Evolutionary conservation across 2,888 invertebrate species (phyloP), one percentile per base, ranked within the genome.

Genomic region (Schrankia costaestrigalis): DNA sequence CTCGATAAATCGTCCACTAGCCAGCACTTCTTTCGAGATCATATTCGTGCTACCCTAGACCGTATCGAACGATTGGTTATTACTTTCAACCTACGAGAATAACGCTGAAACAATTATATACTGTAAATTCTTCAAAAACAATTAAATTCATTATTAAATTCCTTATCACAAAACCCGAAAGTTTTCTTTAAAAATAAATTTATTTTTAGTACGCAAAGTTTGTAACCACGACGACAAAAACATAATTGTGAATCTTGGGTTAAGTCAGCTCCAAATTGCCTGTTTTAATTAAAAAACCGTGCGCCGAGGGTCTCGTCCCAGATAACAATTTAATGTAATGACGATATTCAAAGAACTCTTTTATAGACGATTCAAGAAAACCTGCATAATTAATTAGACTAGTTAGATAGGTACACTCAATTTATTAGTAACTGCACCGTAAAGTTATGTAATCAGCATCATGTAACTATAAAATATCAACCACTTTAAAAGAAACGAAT

Each of bases 311-410:
- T 52, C 62, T 66, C 70, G 65, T 68, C 68, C 70, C 63, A 75
- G 78, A 79, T 79, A 78, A 77, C 75, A 79, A 76, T 80, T 80
- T 78, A 78, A 73, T 72, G 74, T 76, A 77, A 81, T 69, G 76
- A 67, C 71, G 64, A 78, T 74, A 73, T 71, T 72, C 69, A 71
- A 73, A 75, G 70, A 72, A 78, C 69, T 71, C 73, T 63, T 77
- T 78, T 75, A 79, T 71, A 71, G 71, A 67, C 65, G 54, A 69
- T 75, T 71, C 65, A 63, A 52, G 70, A 59, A 58, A 70, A 65
- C 70, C 70, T 78, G 72, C 71, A 76, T 74, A 79, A 78, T 76
- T 63, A 76, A 78, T 72, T 65, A 71, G 56, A 29, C 45, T 54
- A n/a, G n/a, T n/a, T n/a, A n/a, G n/a, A n/a, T n/a, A n/a, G n/a